Evolutionary conservation across 2,797 vertebrate species (phyloP).

Genomic region (Chanos chanos): DNA sequence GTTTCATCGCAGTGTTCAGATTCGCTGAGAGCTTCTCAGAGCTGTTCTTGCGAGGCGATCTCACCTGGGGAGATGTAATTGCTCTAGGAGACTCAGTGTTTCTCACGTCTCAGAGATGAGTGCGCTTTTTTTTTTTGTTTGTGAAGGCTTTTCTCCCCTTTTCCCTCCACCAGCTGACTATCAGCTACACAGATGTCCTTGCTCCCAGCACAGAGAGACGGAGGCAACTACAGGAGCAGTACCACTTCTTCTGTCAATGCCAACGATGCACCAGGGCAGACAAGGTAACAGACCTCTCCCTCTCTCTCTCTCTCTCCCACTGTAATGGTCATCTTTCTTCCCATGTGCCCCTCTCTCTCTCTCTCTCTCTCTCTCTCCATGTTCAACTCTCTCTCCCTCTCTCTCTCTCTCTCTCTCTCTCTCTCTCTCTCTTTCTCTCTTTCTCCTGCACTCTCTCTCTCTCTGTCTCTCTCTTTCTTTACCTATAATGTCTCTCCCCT

Average conservation of each 20-base stretch:
- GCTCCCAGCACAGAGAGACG: slow-evolving; percentile 69
- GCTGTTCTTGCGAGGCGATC: too few relatives aligned
- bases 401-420: background rate
- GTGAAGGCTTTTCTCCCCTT: slow-evolving; percentile 10
- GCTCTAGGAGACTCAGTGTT: too few relatives aligned
- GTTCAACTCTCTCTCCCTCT: background rate
- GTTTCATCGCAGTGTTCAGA: too few relatives aligned
- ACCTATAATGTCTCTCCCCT: background rate
- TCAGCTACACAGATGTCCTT: slow-evolving; percentile 80
- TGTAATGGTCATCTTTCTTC: background rate
- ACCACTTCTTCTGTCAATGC: slow-evolving; percentile 78
- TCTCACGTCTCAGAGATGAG: too few relatives aligned
- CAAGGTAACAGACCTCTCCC: slow-evolving; percentile 73
- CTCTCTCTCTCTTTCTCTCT: background rate
- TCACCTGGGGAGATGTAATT: too few relatives aligned
- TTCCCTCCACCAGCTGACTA: slow-evolving; percentile 68
- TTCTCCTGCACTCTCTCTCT: background rate
- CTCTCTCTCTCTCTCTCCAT: background rate
- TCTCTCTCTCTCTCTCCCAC: background rate
- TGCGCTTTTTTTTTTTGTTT: background rate
- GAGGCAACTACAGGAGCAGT: slow-evolving; percentile 72
- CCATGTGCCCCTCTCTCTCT: background rate
- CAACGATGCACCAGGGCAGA: slow-evolving; percentile 67
- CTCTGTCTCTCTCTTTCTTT: background rate
- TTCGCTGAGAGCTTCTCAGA: too few relatives aligned